Evolutionary conservation across 2,113 vertebrate species (phyloP).

Genomic region (Oostethus manadensis): DNA sequence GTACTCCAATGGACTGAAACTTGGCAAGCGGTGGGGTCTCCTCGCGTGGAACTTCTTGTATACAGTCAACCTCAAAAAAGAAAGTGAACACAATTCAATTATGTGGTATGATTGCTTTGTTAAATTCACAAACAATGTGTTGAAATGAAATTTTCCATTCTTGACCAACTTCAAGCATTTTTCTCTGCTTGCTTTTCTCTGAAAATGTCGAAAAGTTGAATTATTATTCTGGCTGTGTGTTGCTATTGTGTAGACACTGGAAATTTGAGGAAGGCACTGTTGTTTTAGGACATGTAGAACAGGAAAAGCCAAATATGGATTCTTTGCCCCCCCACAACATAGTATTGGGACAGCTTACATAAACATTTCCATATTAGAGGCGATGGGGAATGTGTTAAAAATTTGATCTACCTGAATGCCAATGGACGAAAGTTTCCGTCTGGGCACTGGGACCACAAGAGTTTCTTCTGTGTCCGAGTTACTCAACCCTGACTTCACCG

Average conservation of each 20-base stretch:
- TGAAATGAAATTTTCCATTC: too few relatives aligned
- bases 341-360: not conserved
- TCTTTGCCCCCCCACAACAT: not conserved
- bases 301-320: constrained; percentile 6
- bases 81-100: not conserved
- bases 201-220: constrained; percentile 10
- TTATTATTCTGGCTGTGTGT: not conserved
- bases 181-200: constrained; percentile 8
- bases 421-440: constrained; percentile 96
- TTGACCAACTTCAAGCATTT: not conserved
- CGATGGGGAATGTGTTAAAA: not conserved
- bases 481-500: constrained; percentile 73
- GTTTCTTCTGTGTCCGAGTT: constrained; percentile 80
- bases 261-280: constrained; percentile 19
- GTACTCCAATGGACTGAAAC: constrained; percentile 98
- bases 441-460: constrained; percentile 76
- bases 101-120: not conserved
- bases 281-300: constrained; percentile 8
- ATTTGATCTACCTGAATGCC: constrained; percentile 88
- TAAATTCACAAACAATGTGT: too few relatives aligned
- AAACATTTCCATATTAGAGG: constrained; percentile 3
- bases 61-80: constrained; percentile 89
- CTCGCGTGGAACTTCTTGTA: constrained; percentile 91
- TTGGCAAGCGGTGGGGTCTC: constrained; percentile 88
- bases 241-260: constrained; percentile 12